phyloP scores from a whole-genome alignment of 2,797 vertebrate genomes.

The Acrossocheilus fasciatus region DNA sequence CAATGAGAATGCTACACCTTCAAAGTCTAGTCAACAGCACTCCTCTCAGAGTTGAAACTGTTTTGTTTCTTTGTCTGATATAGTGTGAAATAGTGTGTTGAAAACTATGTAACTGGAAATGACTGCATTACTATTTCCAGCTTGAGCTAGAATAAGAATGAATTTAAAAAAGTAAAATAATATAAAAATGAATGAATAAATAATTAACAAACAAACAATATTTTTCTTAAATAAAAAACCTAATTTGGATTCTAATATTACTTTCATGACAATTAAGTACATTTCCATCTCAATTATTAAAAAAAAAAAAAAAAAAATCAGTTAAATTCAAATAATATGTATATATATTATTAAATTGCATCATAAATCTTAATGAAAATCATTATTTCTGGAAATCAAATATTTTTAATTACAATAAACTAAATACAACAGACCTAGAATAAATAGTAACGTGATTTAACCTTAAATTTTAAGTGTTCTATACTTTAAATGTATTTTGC shows the following conservation, averaged over 20 bases:
- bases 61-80: background rate
- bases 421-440: background rate
- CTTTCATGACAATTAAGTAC: background rate
- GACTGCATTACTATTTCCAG: background rate
- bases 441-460: background rate
- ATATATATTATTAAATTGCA: background rate
- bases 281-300: background rate
- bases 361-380: background rate
- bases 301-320: background rate
- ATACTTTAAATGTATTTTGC: background rate
- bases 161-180: background rate
- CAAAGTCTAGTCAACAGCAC: conserved; percentile 52
- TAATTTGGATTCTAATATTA: background rate
- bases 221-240: background rate
- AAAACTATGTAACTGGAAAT: background rate
- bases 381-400: background rate
- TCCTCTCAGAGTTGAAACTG: conserved; percentile 12
- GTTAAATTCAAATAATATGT: background rate
- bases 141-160: background rate
- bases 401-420: background rate
- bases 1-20: conserved; percentile 47
- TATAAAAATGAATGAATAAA: background rate
- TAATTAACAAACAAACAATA: no score
- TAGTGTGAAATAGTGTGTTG: background rate
- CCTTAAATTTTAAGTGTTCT: background rate